These are phyloP conservation scores for Eumaeus atala DNA, from an alignment of 1,140 invertebrate genomes.

Conservation along the genomic window DNA sequence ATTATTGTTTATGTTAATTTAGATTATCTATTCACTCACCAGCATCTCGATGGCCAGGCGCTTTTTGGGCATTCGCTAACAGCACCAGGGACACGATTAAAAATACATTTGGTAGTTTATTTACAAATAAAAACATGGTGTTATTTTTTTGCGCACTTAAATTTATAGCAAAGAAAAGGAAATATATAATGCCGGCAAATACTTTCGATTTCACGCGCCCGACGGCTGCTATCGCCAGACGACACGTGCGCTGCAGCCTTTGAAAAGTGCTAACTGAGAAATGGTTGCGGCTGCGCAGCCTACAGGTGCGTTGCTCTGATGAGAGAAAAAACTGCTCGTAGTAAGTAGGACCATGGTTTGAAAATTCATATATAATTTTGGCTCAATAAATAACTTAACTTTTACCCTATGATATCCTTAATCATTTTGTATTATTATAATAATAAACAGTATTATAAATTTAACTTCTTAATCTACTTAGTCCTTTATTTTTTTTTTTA, in stretches of 20 bases:
- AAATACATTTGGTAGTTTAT: conserved; percentile 50
- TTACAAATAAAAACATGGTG: conserved; percentile 48
- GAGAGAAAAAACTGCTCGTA: conserved; percentile 33
- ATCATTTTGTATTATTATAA: too few species aligned
- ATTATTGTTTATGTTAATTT: neutral
- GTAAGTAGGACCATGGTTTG: neutral
- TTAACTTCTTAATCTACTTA: too few species aligned
- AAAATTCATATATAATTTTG: neutral
- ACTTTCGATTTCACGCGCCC: too few species aligned
- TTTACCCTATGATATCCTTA: too few species aligned
- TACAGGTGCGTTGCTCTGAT: conserved; percentile 35
- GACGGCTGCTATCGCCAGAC: neutral
- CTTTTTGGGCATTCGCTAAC: conserved; percentile 55
- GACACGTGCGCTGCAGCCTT: conserved; percentile 53
- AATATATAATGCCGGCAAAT: conserved; percentile 4
- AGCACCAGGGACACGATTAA: conserved; percentile 52
- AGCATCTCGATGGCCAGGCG: conserved; percentile 50
- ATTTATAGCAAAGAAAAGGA: conserved; percentile 24
- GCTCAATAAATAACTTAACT: too few species aligned
- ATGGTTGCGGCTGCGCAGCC: conserved; percentile 37
- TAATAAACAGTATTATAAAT: too few species aligned
- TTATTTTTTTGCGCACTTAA: conserved; percentile 23
- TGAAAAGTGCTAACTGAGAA: conserved; percentile 44
- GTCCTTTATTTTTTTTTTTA: too few species aligned
- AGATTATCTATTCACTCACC: conserved; percentile 38